phyloP scores from a whole-genome alignment of 2,797 vertebrate genomes.

The Poeciliopsis gracilis region DNA sequence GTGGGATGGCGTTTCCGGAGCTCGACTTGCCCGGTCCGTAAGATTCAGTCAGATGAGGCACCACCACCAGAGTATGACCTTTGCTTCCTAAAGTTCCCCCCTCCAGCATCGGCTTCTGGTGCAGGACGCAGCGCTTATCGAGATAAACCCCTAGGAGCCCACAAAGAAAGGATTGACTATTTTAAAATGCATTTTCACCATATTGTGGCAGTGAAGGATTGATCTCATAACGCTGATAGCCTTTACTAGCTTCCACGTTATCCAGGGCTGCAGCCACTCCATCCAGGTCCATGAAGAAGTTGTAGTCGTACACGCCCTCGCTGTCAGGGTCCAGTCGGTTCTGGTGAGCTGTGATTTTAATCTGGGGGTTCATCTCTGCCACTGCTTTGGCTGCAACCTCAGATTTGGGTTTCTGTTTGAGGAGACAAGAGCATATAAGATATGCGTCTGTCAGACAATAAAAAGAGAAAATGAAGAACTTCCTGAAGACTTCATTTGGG shows the following conservation, averaged over 20 bases:
- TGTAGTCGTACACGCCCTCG: slow-evolving; percentile 78
- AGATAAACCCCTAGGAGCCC: slow-evolving; percentile 82
- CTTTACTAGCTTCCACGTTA: slow-evolving; percentile 88
- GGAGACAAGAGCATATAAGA: slow-evolving; percentile 11
- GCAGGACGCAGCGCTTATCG: slow-evolving; percentile 79
- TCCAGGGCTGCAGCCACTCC: slow-evolving; percentile 88
- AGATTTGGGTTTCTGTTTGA: slow-evolving; percentile 85
- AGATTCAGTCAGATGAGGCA: slow-evolving; percentile 83
- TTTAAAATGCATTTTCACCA: background rate
- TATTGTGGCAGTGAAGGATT: background rate
- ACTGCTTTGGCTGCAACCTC: slow-evolving; percentile 80
- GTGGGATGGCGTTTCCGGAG: slow-evolving; percentile 65
- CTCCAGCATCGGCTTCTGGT: slow-evolving; percentile 85
- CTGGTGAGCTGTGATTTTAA: slow-evolving; percentile 82
- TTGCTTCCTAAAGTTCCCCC: slow-evolving; percentile 83
- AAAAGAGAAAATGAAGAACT: background rate
- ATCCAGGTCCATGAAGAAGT: slow-evolving; percentile 83
- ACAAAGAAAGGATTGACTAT: background rate
- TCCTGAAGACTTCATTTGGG: background rate
- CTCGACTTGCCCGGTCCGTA: slow-evolving; percentile 49
- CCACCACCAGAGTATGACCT: slow-evolving; percentile 81
- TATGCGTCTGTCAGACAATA: background rate
- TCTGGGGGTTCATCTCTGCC: slow-evolving; percentile 79
- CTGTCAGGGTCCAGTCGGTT: slow-evolving; percentile 82
- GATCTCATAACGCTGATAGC: background rate